A percentile compares a stretch with the other conserved stretches of the same genome.
Evolutionary conservation across 2,888 invertebrate species (phyloP).

Genomic region (Lacanobia oleracea): DNA sequence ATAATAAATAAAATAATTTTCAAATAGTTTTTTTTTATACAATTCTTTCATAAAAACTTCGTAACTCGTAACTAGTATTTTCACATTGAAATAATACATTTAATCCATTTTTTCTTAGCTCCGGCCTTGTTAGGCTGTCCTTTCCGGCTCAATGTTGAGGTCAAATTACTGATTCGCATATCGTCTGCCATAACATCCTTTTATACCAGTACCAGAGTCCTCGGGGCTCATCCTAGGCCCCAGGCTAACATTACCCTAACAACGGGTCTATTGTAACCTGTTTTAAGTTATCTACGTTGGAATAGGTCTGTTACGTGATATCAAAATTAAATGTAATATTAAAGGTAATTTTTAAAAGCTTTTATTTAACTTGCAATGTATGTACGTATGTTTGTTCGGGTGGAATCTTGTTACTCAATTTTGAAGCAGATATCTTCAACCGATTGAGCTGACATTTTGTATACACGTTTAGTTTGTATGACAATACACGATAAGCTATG

Average conservation of each 20-base stretch:
- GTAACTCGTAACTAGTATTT: not conserved
- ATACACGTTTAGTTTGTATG: no score
- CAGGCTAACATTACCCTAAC: not conserved
- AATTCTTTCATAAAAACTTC: not conserved
- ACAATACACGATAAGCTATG: no score
- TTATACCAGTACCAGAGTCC: not conserved
- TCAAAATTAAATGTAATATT: not conserved
- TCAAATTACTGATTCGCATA: constrained; percentile 24
- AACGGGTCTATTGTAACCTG: no score
- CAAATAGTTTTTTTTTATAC: not conserved
- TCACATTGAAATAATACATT: not conserved
- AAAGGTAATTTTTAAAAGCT: not conserved
- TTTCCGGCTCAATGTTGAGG: constrained; percentile 6
- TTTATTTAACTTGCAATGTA: no score
- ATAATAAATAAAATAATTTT: no score
- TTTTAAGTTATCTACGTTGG: no score
- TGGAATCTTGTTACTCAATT: no score
- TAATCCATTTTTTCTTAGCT: not conserved
- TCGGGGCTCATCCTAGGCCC: constrained; percentile 1
- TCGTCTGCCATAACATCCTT: constrained; percentile 18
- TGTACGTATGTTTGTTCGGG: no score
- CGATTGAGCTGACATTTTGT: no score
- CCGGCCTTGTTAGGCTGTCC: constrained; percentile 1
- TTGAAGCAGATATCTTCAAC: no score
- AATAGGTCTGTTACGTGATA: no score